Evolutionary conservation across 2,113 vertebrate genomes (phyloP), one percentile per base, ranked within the genome.

Genomic region (Etia nguti): DNA sequence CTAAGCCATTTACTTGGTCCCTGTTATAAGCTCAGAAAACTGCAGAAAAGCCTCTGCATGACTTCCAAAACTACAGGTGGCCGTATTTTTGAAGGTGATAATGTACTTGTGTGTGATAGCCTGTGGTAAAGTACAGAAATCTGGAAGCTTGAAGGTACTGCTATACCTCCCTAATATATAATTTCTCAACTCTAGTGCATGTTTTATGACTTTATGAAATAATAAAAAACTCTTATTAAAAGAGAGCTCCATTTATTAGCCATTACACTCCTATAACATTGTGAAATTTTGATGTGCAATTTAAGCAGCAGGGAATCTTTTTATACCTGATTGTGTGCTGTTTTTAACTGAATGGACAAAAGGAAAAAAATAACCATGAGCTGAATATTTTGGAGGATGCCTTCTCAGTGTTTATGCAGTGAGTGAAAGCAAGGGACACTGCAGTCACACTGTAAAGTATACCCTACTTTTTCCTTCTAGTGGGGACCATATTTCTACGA

Each of bases 121-220:
- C 10, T 56, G 24, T 62, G 34, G 59, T 13, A 77, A 84, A 54
- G 50, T 38, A 57, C 8, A 68, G 34, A 62, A 65, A 81, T 55
- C 10, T 24, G n/a, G 3, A 81, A 26, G 36, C 4, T 80, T 3
- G 59, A 43, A 90, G 56, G 77, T 70, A 43, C 73, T 52, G 46
- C 46, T 10, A 43, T 24, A 52, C 4, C 50, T 56, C 24, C 11
- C 10, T 80, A 24, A 75, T 82, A 26, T 56, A 54, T 56, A 84
- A 55, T 68, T 82, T 86, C 26, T 83, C 11, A 86, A 48, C 43
- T 50, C 5, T 36, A 54, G 24, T 68, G 24, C 29, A 82, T 83
- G 46, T 87, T 86, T 84, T 83, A 79, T 65, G 59, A 52, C 56
- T 65, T 80, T 55, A 83, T 80, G 4, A 91, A 90, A 89, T 73